Conservation (phyloP, 1,140 invertebrate species). For the Aphidius gifuensis region DNA sequence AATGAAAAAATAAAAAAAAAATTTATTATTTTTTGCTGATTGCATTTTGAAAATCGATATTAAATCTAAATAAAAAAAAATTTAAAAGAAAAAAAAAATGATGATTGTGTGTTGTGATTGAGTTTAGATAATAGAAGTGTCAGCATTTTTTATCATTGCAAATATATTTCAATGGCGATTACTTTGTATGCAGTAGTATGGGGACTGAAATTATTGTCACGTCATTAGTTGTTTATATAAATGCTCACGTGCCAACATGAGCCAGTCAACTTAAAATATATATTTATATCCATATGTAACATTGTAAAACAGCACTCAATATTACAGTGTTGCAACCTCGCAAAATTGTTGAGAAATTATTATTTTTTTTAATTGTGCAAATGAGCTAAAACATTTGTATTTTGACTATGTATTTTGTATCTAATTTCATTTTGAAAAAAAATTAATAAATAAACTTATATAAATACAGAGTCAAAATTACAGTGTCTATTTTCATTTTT, state of each 20-base stretch:
- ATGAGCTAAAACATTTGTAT: conserved; percentile 13
- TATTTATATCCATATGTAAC: conserved; percentile 4
- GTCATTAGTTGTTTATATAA: conserved; percentile 12
- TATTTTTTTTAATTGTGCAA: conserved; percentile 16
- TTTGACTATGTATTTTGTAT: conserved; percentile 14
- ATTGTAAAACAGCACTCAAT: conserved; percentile 11
- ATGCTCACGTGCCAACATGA: conserved; percentile 8
- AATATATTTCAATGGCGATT: conserved; percentile 7
- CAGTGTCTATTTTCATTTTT: too few species aligned
- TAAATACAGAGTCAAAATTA: background rate
- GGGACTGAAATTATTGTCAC: conserved; percentile 2
- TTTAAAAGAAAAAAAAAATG: conserved; percentile 1
- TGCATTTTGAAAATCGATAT: too few species aligned
- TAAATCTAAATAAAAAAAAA: background rate
- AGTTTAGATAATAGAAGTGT: background rate
- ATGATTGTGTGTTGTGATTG: conserved; percentile 6
- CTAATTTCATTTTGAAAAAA: conserved; percentile 7
- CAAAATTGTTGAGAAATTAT: background rate
- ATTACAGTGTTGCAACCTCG: background rate
- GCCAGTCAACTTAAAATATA: background rate
- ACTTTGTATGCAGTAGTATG: background rate
- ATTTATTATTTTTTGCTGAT: background rate
- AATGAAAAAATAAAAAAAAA: too few species aligned
- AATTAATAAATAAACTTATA: background rate
- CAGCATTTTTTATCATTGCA: conserved; percentile 9